Base-by-base conservation (phyloP, 2,888 invertebrate species). In the Cryptosula pallasiana region DNA sequence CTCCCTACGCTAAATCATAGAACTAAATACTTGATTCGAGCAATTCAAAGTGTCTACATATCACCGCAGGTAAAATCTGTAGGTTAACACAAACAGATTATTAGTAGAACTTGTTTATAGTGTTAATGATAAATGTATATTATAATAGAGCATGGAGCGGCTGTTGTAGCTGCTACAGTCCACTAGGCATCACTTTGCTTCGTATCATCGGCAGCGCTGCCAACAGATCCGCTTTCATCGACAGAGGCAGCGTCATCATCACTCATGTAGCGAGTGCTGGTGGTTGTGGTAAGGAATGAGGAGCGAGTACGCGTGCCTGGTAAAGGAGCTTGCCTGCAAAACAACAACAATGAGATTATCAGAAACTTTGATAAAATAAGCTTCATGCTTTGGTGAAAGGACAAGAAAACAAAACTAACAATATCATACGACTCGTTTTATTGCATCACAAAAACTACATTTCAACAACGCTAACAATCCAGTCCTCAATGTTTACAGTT, bases 211-310 rank as follows among this genome's bases (percentile, higher is more conserved):
- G 29, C 34, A 63, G 29, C 34, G 63, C 63, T 63, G 63, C 63
- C 63, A 25, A 32, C 34, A 13, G 63, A 63, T 13, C 25, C 63
- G 32, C 29, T 63, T 32, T 32, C 63, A 32, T 63, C 63, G 13
- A 63, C 13, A 63, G 63, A 63, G 27, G 63, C 63, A 25, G 63
- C 32, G 27, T 63, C 63, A 27, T 63, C 63, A 9, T 63, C 63
- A 32, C 63, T 63, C 13, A 63, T 32, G n/a, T 63, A 63, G 3
- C 63, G 2, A n/a, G 63, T 63, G 45, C 45, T 45, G 2, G 63
- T 63, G 57, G 57, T 57, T 5, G 57, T 57, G 32, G 63, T 63
- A 13, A 63, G 63, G 63, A 63, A 63, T 63, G 63, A 63, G n/a
- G 63, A 63, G 34, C 63, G 63, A 57, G 57, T 57, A n/a, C 63